Base-by-base conservation (phyloP, 2,113 vertebrate genomes). In the Gambusia holbrooki region DNA sequence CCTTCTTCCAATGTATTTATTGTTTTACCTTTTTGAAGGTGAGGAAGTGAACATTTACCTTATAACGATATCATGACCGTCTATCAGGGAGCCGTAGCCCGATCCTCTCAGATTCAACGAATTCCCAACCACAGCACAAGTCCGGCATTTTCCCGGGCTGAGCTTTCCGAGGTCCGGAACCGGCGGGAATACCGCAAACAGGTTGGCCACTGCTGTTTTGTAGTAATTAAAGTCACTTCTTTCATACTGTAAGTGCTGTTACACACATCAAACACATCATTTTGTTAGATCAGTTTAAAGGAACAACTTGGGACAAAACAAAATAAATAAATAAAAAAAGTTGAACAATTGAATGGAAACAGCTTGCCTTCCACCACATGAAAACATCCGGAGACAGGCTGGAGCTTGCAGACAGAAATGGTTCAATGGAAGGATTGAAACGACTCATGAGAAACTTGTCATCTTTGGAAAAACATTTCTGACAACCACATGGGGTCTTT, bases 81-180 rank as follows among this genome's bases (percentile, higher is more conserved):
- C 45, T 48, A 98, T 97, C 0, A 95, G 90, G 0, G 73, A 60
- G 37, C 97, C 96, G 0, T 97, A 97, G 0, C 42, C 79, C 0
- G 96, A 95, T 58, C 89, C 81, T 3, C 32, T 90, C 25, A 98
- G 92, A 88, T 97, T 97, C 2, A 94, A 95, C 0, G 96, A 97
- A 85, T 98, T 98, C 28, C 97, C 97, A 63, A 97, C 95, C 0
- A 98, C 96, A 0, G 97, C 95, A 0, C 97, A 98, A 5, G 92
- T 94, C 71, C 95, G 85, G 89, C 96, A 97, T 1, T 73, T 80
- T 5, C 62, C 72, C 0, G 82, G 54, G 3, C 79, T 71, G 45
- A 88, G 82, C 25, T 92, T 86, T 77, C 89, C 71, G 74, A 93
- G 51, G 0, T 90, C 85, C 2, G 94, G 89, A 0, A 84, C 48